phyloP scores from a whole-genome alignment of 2,888 invertebrate genomes.

The Apoda limacodes region DNA sequence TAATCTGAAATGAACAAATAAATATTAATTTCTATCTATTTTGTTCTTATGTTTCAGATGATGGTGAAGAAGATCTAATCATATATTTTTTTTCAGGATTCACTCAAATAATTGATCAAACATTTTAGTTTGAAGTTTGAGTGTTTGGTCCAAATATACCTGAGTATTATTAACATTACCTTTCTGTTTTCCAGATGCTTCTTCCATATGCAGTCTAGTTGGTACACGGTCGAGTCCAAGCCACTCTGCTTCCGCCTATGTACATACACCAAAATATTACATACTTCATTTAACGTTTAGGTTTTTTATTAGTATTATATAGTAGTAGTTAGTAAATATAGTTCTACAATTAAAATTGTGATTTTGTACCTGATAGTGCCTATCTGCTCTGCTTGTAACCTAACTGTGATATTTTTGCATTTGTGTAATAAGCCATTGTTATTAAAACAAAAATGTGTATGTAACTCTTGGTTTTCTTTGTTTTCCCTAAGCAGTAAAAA shows the following conservation, averaged over 20 bases:
- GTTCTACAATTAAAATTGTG: no score
- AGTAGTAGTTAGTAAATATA: slow-evolving; percentile 4
- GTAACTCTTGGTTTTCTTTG: no score
- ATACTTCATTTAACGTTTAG: slow-evolving; percentile 30
- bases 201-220: slow-evolving; percentile 70
- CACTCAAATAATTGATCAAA: slow-evolving; percentile 40
- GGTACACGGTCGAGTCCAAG: slow-evolving; percentile 75
- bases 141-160: slow-evolving; percentile 43
- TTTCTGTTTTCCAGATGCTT: slow-evolving; percentile 68
- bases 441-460: no score
- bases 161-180: slow-evolving; percentile 48
- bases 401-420: slow-evolving; percentile 25
- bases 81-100: slow-evolving; percentile 42
- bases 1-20: slow-evolving; percentile 52
- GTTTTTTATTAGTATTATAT: slow-evolving; percentile 24
- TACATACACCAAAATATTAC: slow-evolving; percentile 52
- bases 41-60: slow-evolving; percentile 65
- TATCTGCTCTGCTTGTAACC: slow-evolving; percentile 5
- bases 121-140: slow-evolving; percentile 39
- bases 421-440: slow-evolving; percentile 15
- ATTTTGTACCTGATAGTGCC: no score
- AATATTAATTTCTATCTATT: slow-evolving; percentile 49
- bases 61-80: slow-evolving; percentile 61
- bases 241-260: slow-evolving; percentile 72
- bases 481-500: no score